Conservation (phyloP, 2,888 invertebrate species). For the Siphlonurus alternatus region DNA sequence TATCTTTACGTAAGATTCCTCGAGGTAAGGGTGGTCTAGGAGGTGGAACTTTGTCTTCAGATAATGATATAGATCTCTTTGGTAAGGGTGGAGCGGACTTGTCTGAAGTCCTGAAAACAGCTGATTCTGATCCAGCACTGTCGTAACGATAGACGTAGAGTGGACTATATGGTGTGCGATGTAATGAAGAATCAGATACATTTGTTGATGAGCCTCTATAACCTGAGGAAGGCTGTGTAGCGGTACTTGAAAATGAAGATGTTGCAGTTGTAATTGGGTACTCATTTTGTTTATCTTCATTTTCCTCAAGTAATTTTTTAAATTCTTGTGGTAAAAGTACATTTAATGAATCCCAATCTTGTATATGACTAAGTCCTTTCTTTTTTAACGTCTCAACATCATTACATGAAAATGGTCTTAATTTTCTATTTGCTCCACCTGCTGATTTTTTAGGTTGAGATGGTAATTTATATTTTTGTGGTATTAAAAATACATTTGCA, state of each 20-base stretch:
- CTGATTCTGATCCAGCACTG: constrained; percentile 55
- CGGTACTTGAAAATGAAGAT: constrained; percentile 50
- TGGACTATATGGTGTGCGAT: constrained; percentile 37
- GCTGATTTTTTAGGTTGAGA: constrained; percentile 18
- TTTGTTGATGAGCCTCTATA: constrained; percentile 75
- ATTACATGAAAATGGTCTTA: constrained; percentile 58
- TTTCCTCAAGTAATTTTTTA: constrained; percentile 29
- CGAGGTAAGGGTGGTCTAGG: constrained; percentile 55
- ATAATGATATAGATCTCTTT: constrained; percentile 48
- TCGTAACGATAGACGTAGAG: constrained; percentile 72
- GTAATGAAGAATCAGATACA: constrained; percentile 39
- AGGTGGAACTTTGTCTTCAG: constrained; percentile 39
- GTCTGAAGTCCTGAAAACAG: constrained; percentile 29
- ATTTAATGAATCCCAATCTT: constrained; percentile 87
- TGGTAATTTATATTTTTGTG: constrained; percentile 34
- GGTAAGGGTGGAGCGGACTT: constrained; percentile 34
- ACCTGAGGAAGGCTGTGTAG: constrained; percentile 70
- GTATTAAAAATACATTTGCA: constrained; percentile 52
- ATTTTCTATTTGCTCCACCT: constrained; percentile 27
- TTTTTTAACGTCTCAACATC: constrained; percentile 67
- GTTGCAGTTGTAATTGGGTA: constrained; percentile 35
- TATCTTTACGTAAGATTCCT: constrained; percentile 47
- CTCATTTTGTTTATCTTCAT: constrained; percentile 21
- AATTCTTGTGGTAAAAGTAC: constrained; percentile 76
- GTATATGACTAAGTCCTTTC: constrained; percentile 66